Evolutionary conservation across 2,113 vertebrate species (phyloP).

Genomic region (Piprites chloris): DNA sequence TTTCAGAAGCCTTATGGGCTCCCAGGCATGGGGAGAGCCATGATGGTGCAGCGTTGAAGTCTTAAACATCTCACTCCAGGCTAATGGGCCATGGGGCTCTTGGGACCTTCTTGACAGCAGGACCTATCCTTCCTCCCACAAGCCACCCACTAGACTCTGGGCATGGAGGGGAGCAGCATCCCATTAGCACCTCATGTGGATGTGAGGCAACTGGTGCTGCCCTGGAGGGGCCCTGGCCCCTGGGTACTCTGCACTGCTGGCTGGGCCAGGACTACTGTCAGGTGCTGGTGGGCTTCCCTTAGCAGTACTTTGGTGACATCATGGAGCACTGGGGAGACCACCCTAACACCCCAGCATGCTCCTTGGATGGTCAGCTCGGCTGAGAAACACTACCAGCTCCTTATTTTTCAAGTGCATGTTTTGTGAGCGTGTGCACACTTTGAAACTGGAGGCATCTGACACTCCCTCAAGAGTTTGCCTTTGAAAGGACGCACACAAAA

Average conservation of each 20-base stretch:
- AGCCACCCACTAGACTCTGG: too few relatives aligned
- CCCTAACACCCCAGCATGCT: not conserved
- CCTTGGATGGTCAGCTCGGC: rapidly evolving
- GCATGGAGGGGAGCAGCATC: not conserved
- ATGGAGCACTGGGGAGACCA: rapidly evolving
- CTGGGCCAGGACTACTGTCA: not conserved
- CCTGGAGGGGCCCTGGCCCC: not conserved
- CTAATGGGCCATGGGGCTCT: not conserved
- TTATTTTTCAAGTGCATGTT: not conserved
- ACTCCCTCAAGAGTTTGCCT: not conserved
- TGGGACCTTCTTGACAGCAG: not conserved
- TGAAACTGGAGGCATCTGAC: not conserved
- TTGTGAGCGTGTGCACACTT: rapidly evolving
- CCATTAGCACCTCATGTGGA: rapidly evolving
- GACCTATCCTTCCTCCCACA: not conserved
- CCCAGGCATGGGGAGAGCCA: rapidly evolving
- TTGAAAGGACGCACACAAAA: not conserved
- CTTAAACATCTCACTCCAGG: not conserved
- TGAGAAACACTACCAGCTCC: not conserved
- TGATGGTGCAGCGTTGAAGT: rapidly evolving
- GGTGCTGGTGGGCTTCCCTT: not conserved
- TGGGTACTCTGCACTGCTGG: rapidly evolving
- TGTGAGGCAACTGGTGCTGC: rapidly evolving
- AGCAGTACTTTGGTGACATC: not conserved
- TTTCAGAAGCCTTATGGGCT: not conserved